Conservation (phyloP, 2,797 vertebrate genomes). For the Gobionotothen gibberifrons region DNA sequence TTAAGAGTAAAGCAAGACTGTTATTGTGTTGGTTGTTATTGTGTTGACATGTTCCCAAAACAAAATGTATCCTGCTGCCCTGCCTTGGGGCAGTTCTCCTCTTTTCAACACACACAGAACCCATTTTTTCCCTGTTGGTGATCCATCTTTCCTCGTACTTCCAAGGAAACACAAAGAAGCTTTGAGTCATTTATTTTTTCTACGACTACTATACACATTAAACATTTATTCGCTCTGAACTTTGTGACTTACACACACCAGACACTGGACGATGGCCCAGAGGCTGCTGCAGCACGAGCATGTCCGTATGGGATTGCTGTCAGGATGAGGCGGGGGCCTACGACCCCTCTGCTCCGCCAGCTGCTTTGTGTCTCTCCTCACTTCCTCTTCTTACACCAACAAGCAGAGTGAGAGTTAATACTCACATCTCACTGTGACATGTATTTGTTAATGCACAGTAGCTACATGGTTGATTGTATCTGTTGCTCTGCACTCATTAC, state of each 20-base stretch:
- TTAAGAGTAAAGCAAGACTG: not conserved
- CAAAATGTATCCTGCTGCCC: not conserved
- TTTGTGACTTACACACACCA: conserved; percentile 18
- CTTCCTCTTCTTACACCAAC: conserved; percentile 6
- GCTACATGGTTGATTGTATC: not conserved
- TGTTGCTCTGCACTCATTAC: not conserved
- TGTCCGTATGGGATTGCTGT: conserved; percentile 54
- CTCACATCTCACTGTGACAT: not conserved
- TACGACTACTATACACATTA: conserved; percentile 7
- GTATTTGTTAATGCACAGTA: not conserved
- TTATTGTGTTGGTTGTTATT: not conserved
- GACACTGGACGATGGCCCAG: conserved; percentile 19
- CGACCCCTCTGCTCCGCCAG: conserved; percentile 29
- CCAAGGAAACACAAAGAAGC: conserved; percentile 12
- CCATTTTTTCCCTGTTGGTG: not conserved
- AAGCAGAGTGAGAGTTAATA: conserved; percentile 4
- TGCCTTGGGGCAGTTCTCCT: not conserved
- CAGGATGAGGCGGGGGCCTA: conserved; percentile 31
- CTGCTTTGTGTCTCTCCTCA: conserved; percentile 40
- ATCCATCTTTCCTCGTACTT: conserved; percentile 1
- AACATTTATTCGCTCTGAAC: conserved; percentile 9
- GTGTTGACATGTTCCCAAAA: not conserved
- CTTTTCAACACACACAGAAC: too few relatives aligned
- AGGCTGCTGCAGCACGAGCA: conserved; percentile 25
- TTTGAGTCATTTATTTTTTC: conserved; percentile 30